Base-by-base conservation (phyloP, 2,797 vertebrate species). In the Sus cebifrons region DNA sequence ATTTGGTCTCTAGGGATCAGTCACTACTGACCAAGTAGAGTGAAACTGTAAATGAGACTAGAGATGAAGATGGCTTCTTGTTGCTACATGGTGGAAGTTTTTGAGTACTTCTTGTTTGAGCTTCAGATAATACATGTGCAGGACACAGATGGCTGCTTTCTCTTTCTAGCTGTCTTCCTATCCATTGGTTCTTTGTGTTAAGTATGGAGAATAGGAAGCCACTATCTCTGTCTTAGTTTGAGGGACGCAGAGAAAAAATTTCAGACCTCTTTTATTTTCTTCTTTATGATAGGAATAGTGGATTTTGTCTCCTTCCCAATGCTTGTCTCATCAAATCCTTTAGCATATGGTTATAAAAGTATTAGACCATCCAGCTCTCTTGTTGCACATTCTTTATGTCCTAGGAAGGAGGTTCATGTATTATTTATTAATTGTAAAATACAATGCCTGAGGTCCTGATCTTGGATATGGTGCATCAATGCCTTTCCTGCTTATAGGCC, bases 191-290 rank as follows among this genome's bases (percentile, higher is more conserved):
- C 40, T 92, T 40, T 62, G 54, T 86, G 83, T 75, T 89, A 67
- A 82, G 14, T 49, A 29, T 44, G 56, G 79, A 64, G 7, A 58
- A 12, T 70, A 1, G 18, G 32, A 79, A 23, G 23, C 7, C 4
- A 13, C 29, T 40, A 6, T 89, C n/a, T 86, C 7, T 64, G 23
- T 73, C 77, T 89, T 82, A 78, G 15, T 74, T 71, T 74, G 29
- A 56, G 58, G 32, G 12, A 73, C 87, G 23, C 52, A 56, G 65
- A 79, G 87, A 91, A 95, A 91, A 93, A 81, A 27, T 71, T 32
- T 44, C 9, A 89, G 20, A 7, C 10, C 8, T 77, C 27, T 54
- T 91, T 74, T 15, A 60, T 56, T 73, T 79, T 89, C 17, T 85
- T 85, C 84, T 87, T 36, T 73, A 5, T 36, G 14, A 71, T 7